Percentiles rank a stretch among this genome's conserved stretches.
These are phyloP conservation scores for Mormyrops attenuatus DNA, from an alignment of 2,797 vertebrate species.

Conservation along the genomic window DNA sequence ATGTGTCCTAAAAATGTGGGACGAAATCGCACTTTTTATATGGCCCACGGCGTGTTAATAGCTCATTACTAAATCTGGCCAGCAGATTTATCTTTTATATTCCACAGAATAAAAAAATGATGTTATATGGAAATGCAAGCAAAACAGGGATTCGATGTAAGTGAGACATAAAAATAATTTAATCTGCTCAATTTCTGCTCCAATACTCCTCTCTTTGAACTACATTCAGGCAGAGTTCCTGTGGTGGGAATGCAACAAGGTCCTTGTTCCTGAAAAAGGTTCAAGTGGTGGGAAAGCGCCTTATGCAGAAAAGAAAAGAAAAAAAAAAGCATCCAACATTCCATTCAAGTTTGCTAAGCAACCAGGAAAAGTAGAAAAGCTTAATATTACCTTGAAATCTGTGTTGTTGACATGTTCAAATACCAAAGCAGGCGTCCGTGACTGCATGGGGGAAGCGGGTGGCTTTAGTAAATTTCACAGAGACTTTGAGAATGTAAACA, in stretches of 20 bases:
- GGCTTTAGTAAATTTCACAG: background rate
- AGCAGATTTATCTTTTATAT: background rate
- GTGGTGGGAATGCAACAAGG: background rate
- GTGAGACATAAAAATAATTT: background rate
- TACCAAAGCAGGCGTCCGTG: slow-evolving; percentile 66
- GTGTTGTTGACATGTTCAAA: slow-evolving; percentile 74
- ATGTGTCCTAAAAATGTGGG: background rate
- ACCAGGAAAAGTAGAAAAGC: background rate
- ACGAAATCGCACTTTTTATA: background rate
- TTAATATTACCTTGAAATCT: slow-evolving; percentile 60
- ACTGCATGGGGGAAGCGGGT: slow-evolving; percentile 54
- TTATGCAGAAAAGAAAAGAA: background rate
- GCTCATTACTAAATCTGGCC: too few relatives aligned
- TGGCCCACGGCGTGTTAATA: background rate
- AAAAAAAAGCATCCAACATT: background rate
- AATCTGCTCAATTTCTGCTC: background rate
- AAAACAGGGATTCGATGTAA: background rate
- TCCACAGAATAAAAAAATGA: background rate
- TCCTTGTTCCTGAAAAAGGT: background rate
- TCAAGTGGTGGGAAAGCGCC: background rate
- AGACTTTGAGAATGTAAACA: background rate
- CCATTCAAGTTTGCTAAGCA: background rate
- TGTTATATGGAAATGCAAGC: background rate
- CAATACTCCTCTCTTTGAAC: background rate
- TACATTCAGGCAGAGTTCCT: background rate